Conservation (phyloP, 2,888 invertebrate species). For the Ormyrus rosae region DNA sequence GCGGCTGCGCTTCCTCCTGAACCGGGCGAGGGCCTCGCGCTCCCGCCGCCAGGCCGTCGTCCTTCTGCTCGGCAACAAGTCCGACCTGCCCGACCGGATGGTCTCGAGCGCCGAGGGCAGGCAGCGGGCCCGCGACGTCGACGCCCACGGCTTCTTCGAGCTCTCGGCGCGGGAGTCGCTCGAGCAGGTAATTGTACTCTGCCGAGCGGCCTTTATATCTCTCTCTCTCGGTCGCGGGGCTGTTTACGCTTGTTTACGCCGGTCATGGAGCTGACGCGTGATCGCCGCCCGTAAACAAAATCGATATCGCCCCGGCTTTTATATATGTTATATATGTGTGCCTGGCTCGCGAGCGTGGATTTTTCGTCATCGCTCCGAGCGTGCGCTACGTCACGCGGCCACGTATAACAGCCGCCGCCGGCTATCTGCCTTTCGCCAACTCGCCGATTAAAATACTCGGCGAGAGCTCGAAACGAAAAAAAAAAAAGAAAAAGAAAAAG, state of each 20-base stretch:
- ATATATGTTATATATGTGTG: constrained; percentile 3
- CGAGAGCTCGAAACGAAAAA: not conserved
- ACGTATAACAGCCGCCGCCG: too few relatives aligned
- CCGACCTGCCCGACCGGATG: constrained; percentile 88
- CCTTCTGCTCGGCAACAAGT: constrained; percentile 89
- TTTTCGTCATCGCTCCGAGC: too few relatives aligned
- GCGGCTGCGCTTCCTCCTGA: constrained; percentile 80
- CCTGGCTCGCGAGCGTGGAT: not conserved
- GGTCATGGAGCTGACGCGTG: constrained; percentile 67
- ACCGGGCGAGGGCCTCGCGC: constrained; percentile 20
- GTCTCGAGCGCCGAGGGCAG: constrained; percentile 85
- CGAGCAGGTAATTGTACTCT: constrained; percentile 81
- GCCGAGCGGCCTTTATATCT: not conserved
- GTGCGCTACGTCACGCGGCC: too few relatives aligned
- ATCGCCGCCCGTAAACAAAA: constrained; percentile 68
- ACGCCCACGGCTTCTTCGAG: constrained; percentile 90
- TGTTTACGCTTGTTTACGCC: constrained; percentile 27
- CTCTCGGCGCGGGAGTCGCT: constrained; percentile 90
- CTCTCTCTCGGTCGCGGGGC: not conserved
- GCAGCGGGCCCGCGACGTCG: constrained; percentile 85
- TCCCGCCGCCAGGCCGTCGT: constrained; percentile 74
- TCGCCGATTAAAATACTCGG: not conserved
- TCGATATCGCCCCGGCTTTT: constrained; percentile 58
- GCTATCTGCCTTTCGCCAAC: not conserved
- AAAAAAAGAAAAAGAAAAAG: too few relatives aligned